These are phyloP conservation scores for Indicator indicator DNA, from an alignment of 2,113 vertebrate genomes.

Conservation along the genomic window DNA sequence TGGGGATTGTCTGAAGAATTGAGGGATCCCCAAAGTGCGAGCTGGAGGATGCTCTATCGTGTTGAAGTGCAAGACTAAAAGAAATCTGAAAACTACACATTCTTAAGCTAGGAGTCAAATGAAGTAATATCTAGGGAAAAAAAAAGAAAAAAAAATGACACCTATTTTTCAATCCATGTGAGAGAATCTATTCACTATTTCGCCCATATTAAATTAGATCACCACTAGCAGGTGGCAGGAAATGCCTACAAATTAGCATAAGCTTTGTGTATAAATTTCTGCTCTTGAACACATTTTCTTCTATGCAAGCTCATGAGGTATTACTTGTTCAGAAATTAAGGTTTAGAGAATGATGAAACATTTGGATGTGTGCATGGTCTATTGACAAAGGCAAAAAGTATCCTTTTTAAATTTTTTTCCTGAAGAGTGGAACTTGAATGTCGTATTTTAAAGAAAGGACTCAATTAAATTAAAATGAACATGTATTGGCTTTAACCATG, in stretches of 20 bases:
- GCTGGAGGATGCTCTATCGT: background rate
- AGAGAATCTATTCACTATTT: background rate
- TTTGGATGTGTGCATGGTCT: background rate
- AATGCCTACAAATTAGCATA: background rate
- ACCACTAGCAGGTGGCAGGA: background rate
- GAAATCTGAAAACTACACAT: background rate
- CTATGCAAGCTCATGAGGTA: background rate
- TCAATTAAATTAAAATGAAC: background rate
- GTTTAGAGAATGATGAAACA: background rate
- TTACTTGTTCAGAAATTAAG: background rate
- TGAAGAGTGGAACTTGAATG: slow-evolving; percentile 15
- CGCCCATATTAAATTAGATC: background rate
- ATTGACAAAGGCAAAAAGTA: background rate
- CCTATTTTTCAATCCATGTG: background rate
- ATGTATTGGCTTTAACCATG: background rate
- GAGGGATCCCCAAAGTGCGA: background rate
- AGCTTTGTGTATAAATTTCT: background rate
- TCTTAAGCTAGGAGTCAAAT: background rate
- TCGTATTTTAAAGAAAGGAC: slow-evolving; percentile 20
- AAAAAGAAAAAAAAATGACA: background rate
- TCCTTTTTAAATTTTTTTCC: slow-evolving; percentile 9
- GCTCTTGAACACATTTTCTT: background rate
- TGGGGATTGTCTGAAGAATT: background rate
- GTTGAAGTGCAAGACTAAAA: background rate
- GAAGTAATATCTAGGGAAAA: background rate